These are phyloP conservation scores for Gandaritis pyraliata DNA, from an alignment of 2,888 invertebrate genomes.

Conservation along the genomic window DNA sequence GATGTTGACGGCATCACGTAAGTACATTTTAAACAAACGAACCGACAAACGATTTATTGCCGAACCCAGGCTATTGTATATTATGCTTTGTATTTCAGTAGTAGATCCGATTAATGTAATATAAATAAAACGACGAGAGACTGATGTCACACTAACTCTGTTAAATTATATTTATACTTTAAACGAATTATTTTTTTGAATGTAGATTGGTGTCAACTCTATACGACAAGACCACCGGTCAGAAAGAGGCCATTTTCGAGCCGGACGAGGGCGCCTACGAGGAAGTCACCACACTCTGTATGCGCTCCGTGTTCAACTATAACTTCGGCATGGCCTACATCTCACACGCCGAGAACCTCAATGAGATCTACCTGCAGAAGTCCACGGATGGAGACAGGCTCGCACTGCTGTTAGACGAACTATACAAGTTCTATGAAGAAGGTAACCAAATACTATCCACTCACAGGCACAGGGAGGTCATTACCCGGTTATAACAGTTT, in stretches of 20 bases:
- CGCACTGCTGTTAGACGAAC: slow-evolving; percentile 82
- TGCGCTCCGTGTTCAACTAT: slow-evolving; percentile 85
- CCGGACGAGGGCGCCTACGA: slow-evolving; percentile 83
- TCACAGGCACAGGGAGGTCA: too few relatives aligned
- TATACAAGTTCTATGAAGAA: slow-evolving; percentile 83
- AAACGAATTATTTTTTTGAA: slow-evolving; percentile 29
- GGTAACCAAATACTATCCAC: slow-evolving; percentile 48
- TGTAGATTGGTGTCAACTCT: slow-evolving; percentile 87
- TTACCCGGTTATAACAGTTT: background rate
- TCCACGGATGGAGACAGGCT: slow-evolving; percentile 75
- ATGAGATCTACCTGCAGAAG: slow-evolving; percentile 87
- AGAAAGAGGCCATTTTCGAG: slow-evolving; percentile 76
- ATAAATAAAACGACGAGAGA: too few relatives aligned
- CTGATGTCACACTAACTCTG: too few relatives aligned
- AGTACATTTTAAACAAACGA: slow-evolving; percentile 31
- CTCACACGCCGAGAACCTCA: slow-evolving; percentile 83
- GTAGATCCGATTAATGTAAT: too few relatives aligned
- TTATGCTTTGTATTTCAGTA: too few relatives aligned
- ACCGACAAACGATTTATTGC: too few relatives aligned
- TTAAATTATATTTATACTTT: too few relatives aligned
- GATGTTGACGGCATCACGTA: slow-evolving; percentile 70
- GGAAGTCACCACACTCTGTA: slow-evolving; percentile 82
- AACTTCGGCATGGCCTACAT: slow-evolving; percentile 85
- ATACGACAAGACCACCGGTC: slow-evolving; percentile 79
- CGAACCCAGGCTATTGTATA: too few relatives aligned